Conservation (phyloP, 2,797 vertebrate species). For the Mionectes olivaceus region DNA sequence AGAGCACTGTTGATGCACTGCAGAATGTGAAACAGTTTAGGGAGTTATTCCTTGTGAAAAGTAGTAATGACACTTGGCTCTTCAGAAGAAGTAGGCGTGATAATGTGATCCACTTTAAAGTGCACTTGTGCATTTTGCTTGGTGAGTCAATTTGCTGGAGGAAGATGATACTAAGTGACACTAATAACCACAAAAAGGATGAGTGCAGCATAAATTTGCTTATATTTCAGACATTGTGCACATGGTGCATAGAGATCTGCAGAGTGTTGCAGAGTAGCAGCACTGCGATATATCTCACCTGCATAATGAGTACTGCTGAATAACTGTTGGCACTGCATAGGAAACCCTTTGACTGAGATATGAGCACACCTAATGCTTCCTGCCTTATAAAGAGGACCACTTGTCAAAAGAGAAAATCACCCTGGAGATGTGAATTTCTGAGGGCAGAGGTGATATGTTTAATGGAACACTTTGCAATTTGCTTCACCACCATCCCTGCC, state of each 20-base stretch:
- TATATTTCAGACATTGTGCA: slow-evolving; percentile 53
- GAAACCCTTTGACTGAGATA: slow-evolving; percentile 52
- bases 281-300: slow-evolving; percentile 54
- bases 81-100: slow-evolving; percentile 52
- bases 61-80: slow-evolving; percentile 61
- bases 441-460: slow-evolving; percentile 5
- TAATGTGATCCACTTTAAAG: slow-evolving; percentile 59
- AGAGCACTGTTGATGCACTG: slow-evolving; percentile 51
- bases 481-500: not conserved
- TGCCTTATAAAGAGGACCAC: slow-evolving; percentile 12
- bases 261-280: slow-evolving; percentile 62
- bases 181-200: slow-evolving; percentile 71
- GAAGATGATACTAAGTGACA: slow-evolving; percentile 72
- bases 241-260: slow-evolving; percentile 59
- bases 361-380: slow-evolving; percentile 21
- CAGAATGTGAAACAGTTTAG: slow-evolving; percentile 48
- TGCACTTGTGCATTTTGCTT: slow-evolving; percentile 65
- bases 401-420: slow-evolving; percentile 20
- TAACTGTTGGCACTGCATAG: slow-evolving; percentile 35
- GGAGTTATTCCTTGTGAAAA: slow-evolving; percentile 65
- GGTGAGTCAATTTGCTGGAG: slow-evolving; percentile 69
- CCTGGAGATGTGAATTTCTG: not conserved
- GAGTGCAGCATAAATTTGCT: slow-evolving; percentile 71
- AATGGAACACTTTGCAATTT: not conserved
- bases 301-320: slow-evolving; percentile 65